Conservation (phyloP, 2,888 invertebrate species). For the Crepidodera aurea region DNA sequence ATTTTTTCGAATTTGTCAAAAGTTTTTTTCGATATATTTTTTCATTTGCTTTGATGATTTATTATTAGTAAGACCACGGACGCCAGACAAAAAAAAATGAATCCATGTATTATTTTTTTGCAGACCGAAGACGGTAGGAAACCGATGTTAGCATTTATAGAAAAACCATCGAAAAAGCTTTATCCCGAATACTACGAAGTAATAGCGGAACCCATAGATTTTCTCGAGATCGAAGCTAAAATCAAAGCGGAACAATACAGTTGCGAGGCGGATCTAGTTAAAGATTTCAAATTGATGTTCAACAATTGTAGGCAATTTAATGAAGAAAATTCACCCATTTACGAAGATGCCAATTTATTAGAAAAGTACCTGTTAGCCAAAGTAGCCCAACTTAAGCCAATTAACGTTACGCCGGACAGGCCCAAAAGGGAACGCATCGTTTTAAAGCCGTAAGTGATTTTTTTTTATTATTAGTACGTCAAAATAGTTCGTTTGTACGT, state of each 20-base stretch:
- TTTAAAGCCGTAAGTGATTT: conserved; percentile 57
- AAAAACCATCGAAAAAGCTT: conserved; percentile 92
- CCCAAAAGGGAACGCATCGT: conserved; percentile 61
- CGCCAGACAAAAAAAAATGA: too few relatives aligned
- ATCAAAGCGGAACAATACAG: conserved; percentile 87
- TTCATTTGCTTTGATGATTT: too few relatives aligned
- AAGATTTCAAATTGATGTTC: conserved; percentile 94
- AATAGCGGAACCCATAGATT: conserved; percentile 92
- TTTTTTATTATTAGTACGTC: neutral
- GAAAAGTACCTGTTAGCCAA: conserved; percentile 87
- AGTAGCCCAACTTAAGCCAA: conserved; percentile 72
- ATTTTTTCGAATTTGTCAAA: too few relatives aligned
- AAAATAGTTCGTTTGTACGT: too few relatives aligned
- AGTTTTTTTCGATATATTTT: too few relatives aligned
- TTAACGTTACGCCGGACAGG: conserved; percentile 58
- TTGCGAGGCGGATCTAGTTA: conserved; percentile 83
- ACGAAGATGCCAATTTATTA: conserved; percentile 90
- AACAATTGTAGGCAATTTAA: conserved; percentile 96
- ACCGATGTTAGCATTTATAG: conserved; percentile 93
- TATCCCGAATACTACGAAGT: conserved; percentile 97
- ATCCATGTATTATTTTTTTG: too few relatives aligned
- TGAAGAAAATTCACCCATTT: conserved; percentile 94
- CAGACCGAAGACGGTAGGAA: conserved; percentile 80
- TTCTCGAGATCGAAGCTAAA: conserved; percentile 91
- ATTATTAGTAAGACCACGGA: too few relatives aligned